A percentile compares a stretch with the other conserved stretches of the same genome.
phyloP scores from a whole-genome alignment of 2,888 invertebrate genomes.

The Camponotus fellah region DNA sequence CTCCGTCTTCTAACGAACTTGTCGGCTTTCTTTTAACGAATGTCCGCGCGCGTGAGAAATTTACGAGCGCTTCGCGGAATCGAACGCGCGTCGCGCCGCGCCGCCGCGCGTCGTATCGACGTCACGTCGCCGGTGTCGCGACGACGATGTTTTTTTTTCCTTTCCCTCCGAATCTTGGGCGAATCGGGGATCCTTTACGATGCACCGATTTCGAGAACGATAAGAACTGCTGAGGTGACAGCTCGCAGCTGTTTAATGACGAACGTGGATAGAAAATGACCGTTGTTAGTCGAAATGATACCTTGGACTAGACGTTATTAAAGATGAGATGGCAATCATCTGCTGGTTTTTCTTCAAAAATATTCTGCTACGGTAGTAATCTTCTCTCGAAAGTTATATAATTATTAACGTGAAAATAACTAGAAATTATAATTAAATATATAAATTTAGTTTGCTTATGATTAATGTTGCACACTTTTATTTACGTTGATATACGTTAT shows the following conservation, averaged over 20 bases:
- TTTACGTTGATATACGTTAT: neutral
- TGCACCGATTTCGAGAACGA: slow-evolving; percentile 9
- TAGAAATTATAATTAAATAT: neutral
- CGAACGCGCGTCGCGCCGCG: slow-evolving; percentile 59
- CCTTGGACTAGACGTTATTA: neutral
- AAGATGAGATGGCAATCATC: neutral
- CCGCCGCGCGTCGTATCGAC: slow-evolving; percentile 42
- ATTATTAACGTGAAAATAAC: neutral
- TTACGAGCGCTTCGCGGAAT: slow-evolving; percentile 48
- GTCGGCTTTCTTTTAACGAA: slow-evolving; percentile 7
- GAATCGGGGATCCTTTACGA: neutral
- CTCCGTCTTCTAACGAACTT: slow-evolving; percentile 46
- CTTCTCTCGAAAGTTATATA: neutral
- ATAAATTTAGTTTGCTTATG: neutral
- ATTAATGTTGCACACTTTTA: neutral
- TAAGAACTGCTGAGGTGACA: neutral
- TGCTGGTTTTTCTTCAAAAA: neutral
- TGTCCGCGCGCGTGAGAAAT: slow-evolving; percentile 36
- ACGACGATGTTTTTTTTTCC: slow-evolving; percentile 6
- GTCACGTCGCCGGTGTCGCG: slow-evolving; percentile 47
- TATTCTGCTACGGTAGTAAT: neutral
- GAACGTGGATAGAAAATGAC: neutral
- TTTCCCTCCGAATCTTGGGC: neutral
- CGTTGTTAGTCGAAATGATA: neutral
- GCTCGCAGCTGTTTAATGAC: neutral